Evolutionary conservation across 2,113 vertebrate genomes (phyloP), one percentile per base, ranked within the genome.

Genomic region (Spizaetus ornatus): DNA sequence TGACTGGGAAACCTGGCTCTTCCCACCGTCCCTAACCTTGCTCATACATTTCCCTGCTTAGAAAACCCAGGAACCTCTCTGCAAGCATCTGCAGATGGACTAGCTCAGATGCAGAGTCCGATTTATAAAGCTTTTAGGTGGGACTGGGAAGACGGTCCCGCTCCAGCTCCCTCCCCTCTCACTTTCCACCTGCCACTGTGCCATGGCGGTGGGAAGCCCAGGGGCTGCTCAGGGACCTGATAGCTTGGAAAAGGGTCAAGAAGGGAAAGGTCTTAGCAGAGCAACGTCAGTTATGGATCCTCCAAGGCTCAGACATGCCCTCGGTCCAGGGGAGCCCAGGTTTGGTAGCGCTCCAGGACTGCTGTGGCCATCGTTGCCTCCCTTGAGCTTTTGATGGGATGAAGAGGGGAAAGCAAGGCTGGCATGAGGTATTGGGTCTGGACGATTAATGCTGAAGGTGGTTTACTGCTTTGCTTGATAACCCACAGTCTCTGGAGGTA

Each of bases 81-180:
- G 3, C 23, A 36, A 16, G 26, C 36, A 36, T 12, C 59, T 66
- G 86, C 59, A 66, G 67, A 12, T 9, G 26, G 25, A 66, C 32
- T 3, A 22, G 26, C 26, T 50, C n/a, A 21, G 58, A 7, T 11
- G n/a, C 29, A 40, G 25, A 72, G 42, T 14, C 31, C 1, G 0
- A 65, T 25, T 14, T 9, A 26, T 9, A 72, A 55, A 81, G 58
- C 20, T 36, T 56, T 31, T 14, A 18, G n/a, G 26, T 42, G 29
- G 36, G 25, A 14, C 11, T 17, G 19, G 29, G 42, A 40, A 56
- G 50, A 48, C 1, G 7, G 42, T 17, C 29, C 67, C 48, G 40
- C 19, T 56, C 65, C 65, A 27, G 12, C n/a, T 56, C 52, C 36
- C 18, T 36, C 25, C 11, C 20, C 3, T 53, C 25, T 53, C 10